Percentiles rank a stretch among this genome's conserved stretches.
Evolutionary conservation across 2,113 vertebrate species (phyloP).

Genomic region (Delphinapterus leucas): DNA sequence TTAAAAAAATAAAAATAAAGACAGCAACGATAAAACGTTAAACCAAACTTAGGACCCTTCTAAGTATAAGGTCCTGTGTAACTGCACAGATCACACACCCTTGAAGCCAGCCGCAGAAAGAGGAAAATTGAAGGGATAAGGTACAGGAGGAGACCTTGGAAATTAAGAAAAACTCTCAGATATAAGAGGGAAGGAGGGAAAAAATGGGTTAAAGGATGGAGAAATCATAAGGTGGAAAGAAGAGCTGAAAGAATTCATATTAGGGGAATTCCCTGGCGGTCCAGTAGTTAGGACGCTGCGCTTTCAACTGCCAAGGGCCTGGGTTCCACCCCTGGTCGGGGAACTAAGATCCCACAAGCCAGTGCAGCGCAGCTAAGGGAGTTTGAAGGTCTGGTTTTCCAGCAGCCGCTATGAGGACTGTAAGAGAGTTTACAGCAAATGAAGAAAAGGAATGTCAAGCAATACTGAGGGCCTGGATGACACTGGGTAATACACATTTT

Average conservation of each 20-base stretch:
- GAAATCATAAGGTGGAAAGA: background rate
- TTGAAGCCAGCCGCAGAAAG: background rate
- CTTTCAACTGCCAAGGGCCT: too few species aligned
- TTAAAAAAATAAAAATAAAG: too few species aligned
- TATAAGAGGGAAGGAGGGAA: background rate
- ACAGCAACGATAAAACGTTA: background rate
- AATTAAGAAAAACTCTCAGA: background rate
- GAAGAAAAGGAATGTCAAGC: background rate
- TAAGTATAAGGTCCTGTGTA: background rate
- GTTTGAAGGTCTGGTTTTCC: background rate
- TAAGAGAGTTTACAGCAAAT: background rate
- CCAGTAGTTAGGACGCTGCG: too few species aligned
- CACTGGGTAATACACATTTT: background rate
- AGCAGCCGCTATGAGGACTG: background rate
- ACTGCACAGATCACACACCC: background rate
- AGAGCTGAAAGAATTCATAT: background rate
- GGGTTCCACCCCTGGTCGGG: too few species aligned
- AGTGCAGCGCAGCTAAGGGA: background rate
- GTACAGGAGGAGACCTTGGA: background rate
- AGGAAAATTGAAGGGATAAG: background rate
- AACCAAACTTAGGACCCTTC: background rate
- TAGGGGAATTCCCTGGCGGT: background rate
- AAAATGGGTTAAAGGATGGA: background rate
- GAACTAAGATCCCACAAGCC: too few species aligned
- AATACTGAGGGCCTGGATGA: background rate